Conservation (phyloP, 2,113 vertebrate species). For the Boulengeromyrus knoepffleri region DNA sequence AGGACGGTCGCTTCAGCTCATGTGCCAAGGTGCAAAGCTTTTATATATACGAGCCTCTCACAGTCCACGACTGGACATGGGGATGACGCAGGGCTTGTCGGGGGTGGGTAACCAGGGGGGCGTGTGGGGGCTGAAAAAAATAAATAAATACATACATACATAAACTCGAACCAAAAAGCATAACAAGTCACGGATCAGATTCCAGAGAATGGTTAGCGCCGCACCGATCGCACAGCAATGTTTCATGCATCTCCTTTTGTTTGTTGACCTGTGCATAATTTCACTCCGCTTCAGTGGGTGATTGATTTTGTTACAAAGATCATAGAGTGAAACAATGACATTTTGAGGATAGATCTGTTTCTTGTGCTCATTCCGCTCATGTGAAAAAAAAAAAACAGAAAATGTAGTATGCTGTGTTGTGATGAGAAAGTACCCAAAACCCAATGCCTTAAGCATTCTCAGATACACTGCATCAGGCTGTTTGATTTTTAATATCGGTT, state of each 20-base stretch:
- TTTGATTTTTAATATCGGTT: neutral
- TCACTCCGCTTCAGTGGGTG: neutral
- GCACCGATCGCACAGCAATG: conserved; percentile 34
- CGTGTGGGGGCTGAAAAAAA: conserved; percentile 23
- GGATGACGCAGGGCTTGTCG: conserved; percentile 56
- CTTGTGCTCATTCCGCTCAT: neutral
- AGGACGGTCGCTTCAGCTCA: conserved; percentile 50
- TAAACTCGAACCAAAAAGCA: neutral
- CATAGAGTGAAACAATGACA: neutral
- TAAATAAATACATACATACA: neutral
- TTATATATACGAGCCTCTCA: conserved; percentile 63
- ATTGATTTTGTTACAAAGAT: neutral
- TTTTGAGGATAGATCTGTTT: neutral
- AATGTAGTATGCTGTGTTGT: neutral
- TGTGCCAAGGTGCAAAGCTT: conserved; percentile 53
- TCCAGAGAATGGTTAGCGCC: conserved; percentile 47
- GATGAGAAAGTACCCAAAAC: neutral
- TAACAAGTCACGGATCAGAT: conserved; percentile 40
- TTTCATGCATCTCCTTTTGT: neutral
- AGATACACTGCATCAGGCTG: neutral
- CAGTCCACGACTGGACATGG: conserved; percentile 38
- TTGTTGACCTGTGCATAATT: neutral
- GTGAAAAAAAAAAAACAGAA: neutral
- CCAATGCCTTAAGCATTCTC: neutral
- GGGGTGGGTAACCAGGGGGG: conserved; percentile 51